Conservation (phyloP, 2,888 invertebrate species). For the Pilophorus perplexus region DNA sequence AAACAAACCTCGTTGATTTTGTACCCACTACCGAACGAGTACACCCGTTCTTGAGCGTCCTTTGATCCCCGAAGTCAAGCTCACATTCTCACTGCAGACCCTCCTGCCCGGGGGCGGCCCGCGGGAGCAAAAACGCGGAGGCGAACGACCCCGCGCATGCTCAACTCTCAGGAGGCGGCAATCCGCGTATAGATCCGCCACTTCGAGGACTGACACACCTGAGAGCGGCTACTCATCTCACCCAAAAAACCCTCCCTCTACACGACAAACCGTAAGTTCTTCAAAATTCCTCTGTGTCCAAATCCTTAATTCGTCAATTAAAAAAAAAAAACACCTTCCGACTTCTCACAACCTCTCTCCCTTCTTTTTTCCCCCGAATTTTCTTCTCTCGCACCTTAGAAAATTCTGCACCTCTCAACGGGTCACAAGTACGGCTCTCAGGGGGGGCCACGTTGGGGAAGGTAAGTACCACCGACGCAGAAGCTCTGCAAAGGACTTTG, state of each 20-base stretch:
- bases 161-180: background rate
- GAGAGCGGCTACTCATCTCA: conserved; percentile 18
- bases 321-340: background rate
- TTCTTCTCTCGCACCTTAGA: background rate
- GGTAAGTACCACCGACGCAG: conserved; percentile 2
- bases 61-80: too few species aligned
- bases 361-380: background rate
- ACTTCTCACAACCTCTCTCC: background rate
- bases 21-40: too few species aligned
- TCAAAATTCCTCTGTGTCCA: background rate
- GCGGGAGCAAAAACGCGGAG: conserved; percentile 26
- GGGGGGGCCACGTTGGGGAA: conserved; percentile 7
- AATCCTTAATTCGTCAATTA: background rate
- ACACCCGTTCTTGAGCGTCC: too few species aligned
- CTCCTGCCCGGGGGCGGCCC: too few species aligned
- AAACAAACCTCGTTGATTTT: too few species aligned
- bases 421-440: background rate
- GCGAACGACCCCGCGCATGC: conserved; percentile 10
- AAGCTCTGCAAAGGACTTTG: background rate
- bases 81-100: too few species aligned
- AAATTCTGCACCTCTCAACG: background rate
- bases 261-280: conserved; percentile 28
- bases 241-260: conserved; percentile 2
- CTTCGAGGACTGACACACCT: conserved; percentile 29
- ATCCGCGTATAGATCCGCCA: conserved; percentile 32